Evolutionary conservation across 1,140 invertebrate genomes (phyloP).

Genomic region (Drosophila arizonae): DNA sequence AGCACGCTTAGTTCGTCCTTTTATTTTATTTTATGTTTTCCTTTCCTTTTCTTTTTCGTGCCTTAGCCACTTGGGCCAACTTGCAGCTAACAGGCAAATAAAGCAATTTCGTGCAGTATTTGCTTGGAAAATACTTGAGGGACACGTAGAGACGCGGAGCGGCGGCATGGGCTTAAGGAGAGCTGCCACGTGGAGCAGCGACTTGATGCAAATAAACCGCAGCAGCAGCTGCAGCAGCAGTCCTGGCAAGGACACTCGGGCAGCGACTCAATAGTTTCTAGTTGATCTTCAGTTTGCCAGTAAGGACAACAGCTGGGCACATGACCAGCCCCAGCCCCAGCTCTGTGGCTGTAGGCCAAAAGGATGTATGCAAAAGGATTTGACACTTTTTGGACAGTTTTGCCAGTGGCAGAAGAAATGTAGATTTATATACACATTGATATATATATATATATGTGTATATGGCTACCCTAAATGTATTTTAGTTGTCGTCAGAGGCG

Average conservation of each 20-base stretch:
- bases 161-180: neutral
- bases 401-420: slow-evolving; percentile 32
- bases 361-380: slow-evolving; percentile 38
- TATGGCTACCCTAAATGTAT: slow-evolving; percentile 16
- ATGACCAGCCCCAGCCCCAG: slow-evolving; percentile 9
- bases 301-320: slow-evolving; percentile 33
- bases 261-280: slow-evolving; percentile 20
- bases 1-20: slow-evolving; percentile 30
- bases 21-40: slow-evolving; percentile 8
- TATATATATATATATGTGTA: slow-evolving; percentile 10
- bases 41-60: neutral
- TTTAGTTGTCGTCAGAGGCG: slow-evolving; percentile 2
- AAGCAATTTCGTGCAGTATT: slow-evolving; percentile 48
- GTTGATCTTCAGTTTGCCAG: slow-evolving; percentile 14
- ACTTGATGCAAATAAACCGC: slow-evolving; percentile 41
- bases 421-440: slow-evolving; percentile 33
- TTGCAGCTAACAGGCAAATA: slow-evolving; percentile 40
- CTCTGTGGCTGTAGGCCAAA: slow-evolving; percentile 27
- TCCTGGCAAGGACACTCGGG: slow-evolving; percentile 9
- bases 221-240: neutral
- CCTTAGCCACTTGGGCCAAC: slow-evolving; percentile 26
- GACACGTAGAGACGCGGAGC: slow-evolving; percentile 18
- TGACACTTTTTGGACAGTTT: slow-evolving; percentile 48
- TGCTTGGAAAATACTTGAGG: slow-evolving; percentile 32
- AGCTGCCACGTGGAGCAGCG: slow-evolving; percentile 4